Percentiles rank a stretch among this genome's conserved stretches.
phyloP scores from a whole-genome alignment of 2,113 vertebrate species.

The Craseonycteris thonglongyai region DNA sequence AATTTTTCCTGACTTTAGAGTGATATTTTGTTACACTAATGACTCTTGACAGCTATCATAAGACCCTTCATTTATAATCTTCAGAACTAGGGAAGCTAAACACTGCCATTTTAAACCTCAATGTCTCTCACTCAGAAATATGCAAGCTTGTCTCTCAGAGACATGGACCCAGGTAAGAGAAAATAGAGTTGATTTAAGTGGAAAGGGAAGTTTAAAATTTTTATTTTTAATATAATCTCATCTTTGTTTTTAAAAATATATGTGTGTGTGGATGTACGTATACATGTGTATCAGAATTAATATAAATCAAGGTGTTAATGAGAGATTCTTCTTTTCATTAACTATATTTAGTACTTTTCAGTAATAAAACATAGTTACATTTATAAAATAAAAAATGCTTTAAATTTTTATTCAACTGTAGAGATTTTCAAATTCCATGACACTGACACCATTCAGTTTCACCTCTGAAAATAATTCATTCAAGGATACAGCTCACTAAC shows the following conservation, averaged over 20 bases:
- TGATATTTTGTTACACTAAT: conserved; percentile 64
- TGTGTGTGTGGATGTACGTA: not conserved
- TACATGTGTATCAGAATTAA: not conserved
- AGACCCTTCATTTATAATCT: conserved; percentile 51
- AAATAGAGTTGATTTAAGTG: not conserved
- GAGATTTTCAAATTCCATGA: conserved; percentile 7
- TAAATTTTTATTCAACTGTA: not conserved
- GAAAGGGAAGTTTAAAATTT: not conserved
- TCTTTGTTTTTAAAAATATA: not conserved
- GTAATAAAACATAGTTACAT: not conserved
- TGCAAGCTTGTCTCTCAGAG: not conserved
- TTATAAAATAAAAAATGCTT: not conserved
- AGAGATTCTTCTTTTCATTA: not conserved
- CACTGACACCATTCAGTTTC: not conserved
- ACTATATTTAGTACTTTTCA: not conserved
- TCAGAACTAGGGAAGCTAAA: not conserved
- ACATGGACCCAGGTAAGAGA: not conserved
- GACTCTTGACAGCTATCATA: conserved; percentile 52
- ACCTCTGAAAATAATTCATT: conserved; percentile 3
- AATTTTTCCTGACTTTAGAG: conserved; percentile 47
- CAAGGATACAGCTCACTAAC: not conserved
- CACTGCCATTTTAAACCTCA: conserved; percentile 33
- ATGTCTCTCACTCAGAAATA: not conserved
- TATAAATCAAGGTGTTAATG: not conserved
- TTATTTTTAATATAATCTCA: not conserved